Base-by-base conservation (phyloP, 2,113 vertebrate genomes). In the Oreotragus oreotragus region DNA sequence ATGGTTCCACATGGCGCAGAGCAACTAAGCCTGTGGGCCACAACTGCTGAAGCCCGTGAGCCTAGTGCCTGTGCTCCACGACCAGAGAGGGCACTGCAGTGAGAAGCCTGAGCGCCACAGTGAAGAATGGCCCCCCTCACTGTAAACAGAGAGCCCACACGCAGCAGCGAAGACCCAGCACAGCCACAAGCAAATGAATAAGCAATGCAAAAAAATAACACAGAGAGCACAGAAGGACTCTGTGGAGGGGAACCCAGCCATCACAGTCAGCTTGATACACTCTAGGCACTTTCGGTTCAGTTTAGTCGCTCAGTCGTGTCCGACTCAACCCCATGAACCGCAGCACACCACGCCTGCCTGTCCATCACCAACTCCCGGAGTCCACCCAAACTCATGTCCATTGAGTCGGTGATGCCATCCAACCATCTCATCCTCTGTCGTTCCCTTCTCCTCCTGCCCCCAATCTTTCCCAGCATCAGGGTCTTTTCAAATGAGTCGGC, bases 271-370 rank as follows among this genome's bases (percentile, higher is more conserved):
- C 57, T 80, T 91, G 23, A 21, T 16, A 47, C 1, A 43, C 13
- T 45, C 14, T 11, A 21, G 55, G 16, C 25, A 80, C 66, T 39
- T 39, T 23, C n/a, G 23, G n/a, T 21, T 23, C 66, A 39, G 66
- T 39, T 23, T n/a, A 39, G 66, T 12, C 0, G 1, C 19, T 70
- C 66, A 39, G n/a, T 23, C 10, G 0, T 23, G 66, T 6, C n/a
- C 1, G 10, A 70, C n/a, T 70, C 66, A 0, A 73, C 19, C 5
- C n/a, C n/a, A 13, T 39, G n/a, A 12, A 11, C 5, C 0, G 0
- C 19, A 70, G n/a, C 10, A 39, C 5, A 0, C 66, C 66, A 39
- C 0, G n/a, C 66, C 19, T 39, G 19, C 66, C 66, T 39, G 66
- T 23, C 66, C 19, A 73, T 73, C n/a, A 39, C 19, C n/a, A 39